Percentiles rank a stretch among this genome's conserved stretches.
Conservation (phyloP, 2,888 invertebrate genomes). For the Drosophila mulleri region DNA sequence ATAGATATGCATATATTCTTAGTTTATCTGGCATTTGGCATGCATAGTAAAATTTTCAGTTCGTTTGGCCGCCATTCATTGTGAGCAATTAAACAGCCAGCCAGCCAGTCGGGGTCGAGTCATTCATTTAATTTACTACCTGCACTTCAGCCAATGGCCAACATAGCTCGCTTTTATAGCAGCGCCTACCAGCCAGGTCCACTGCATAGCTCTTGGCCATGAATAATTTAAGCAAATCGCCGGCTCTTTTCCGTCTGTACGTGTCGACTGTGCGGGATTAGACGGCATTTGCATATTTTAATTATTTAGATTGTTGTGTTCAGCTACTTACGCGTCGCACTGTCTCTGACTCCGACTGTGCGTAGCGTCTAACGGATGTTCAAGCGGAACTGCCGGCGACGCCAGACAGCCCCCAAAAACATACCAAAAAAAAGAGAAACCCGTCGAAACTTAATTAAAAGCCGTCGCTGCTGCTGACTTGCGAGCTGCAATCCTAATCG, state of each 20-base stretch:
- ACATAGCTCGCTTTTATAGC: background rate
- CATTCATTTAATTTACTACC: slow-evolving; percentile 82
- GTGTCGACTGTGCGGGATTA: slow-evolving; percentile 80
- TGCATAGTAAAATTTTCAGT: slow-evolving; percentile 35
- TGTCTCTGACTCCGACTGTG: slow-evolving; percentile 14
- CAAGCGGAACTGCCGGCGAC: slow-evolving; percentile 60
- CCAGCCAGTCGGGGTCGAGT: slow-evolving; percentile 56
- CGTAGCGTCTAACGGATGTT: slow-evolving; percentile 15
- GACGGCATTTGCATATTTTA: slow-evolving; percentile 84
- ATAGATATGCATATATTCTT: slow-evolving; percentile 14
- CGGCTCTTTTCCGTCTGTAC: slow-evolving; percentile 62
- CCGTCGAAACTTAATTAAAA: slow-evolving; percentile 76
- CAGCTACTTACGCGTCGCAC: slow-evolving; percentile 65
- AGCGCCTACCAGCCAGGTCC: background rate
- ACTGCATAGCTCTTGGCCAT: slow-evolving; percentile 66
- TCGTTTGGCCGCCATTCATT: slow-evolving; percentile 17
- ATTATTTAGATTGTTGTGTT: slow-evolving; percentile 82
- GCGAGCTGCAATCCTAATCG: background rate
- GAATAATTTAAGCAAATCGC: slow-evolving; percentile 84
- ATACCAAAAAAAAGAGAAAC: slow-evolving; percentile 6
- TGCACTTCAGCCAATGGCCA: slow-evolving; percentile 28
- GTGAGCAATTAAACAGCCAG: slow-evolving; percentile 56
- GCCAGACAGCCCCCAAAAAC: slow-evolving; percentile 42
- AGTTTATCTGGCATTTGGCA: slow-evolving; percentile 26
- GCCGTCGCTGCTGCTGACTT: slow-evolving; percentile 47